phyloP scores from a whole-genome alignment of 2,888 invertebrate species.

The Syrphus vitripennis region DNA sequence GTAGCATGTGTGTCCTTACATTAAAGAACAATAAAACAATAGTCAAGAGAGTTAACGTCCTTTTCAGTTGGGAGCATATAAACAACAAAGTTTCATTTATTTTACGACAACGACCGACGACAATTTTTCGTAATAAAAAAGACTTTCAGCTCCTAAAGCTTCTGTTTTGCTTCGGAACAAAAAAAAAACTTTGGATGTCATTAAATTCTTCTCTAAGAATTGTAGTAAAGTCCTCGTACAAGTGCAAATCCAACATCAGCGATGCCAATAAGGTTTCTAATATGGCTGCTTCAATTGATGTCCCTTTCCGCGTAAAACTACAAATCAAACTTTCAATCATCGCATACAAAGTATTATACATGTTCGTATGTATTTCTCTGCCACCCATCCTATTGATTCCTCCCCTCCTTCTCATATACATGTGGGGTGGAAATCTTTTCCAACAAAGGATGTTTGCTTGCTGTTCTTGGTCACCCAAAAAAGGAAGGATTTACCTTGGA shows the following conservation, averaged over 20 bases:
- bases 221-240: not conserved
- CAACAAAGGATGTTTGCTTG: conserved; percentile 28
- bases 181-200: not conserved
- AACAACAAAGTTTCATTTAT: conserved; percentile 63
- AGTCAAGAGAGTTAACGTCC: conserved; percentile 30
- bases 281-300: conserved; percentile 50
- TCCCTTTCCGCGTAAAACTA: conserved; percentile 57
- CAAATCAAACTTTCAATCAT: conserved; percentile 73
- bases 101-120: conserved; percentile 51
- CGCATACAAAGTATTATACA: conserved; percentile 48
- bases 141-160: conserved; percentile 14
- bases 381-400: conserved; percentile 27
- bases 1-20: conserved; percentile 36
- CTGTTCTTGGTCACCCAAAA: conserved; percentile 32
- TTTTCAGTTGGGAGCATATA: conserved; percentile 42
- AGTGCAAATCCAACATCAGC: conserved; percentile 5
- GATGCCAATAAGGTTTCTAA: conserved; percentile 26
- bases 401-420: not conserved
- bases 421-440: conserved; percentile 40
- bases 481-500: conserved; percentile 34
- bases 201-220: conserved; percentile 7
- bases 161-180: not conserved
- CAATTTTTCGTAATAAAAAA: conserved; percentile 50
- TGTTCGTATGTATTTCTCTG: too few relatives aligned
- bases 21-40: conserved; percentile 24